phyloP scores from a whole-genome alignment of 2,113 vertebrate genomes.

The Ictalurus punctatus region DNA sequence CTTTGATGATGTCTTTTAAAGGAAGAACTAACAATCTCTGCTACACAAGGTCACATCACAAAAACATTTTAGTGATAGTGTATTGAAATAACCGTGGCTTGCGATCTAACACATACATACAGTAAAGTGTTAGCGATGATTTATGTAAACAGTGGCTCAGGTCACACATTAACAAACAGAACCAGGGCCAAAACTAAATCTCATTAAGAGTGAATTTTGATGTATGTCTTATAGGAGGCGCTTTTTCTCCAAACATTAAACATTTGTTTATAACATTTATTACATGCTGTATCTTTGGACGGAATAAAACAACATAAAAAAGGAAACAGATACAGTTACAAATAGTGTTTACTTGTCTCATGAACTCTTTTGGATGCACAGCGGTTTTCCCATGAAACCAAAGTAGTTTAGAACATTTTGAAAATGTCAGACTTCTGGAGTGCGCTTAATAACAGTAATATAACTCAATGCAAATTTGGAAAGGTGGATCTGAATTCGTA shows the following conservation, averaged over 20 bases:
- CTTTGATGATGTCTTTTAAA: not conserved
- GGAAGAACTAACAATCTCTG: slow-evolving; percentile 4
- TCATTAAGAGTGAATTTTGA: not conserved
- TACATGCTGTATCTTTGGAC: not conserved
- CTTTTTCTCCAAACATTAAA: not conserved
- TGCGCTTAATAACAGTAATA: not conserved
- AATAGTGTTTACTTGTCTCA: slow-evolving; percentile 3
- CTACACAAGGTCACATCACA: slow-evolving; percentile 31
- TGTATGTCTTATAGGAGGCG: not conserved
- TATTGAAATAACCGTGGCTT: slow-evolving; percentile 43
- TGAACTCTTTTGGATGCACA: not conserved
- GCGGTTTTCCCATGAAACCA: not conserved
- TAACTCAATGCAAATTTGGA: slow-evolving; percentile 6
- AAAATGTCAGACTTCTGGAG: slow-evolving; percentile 10
- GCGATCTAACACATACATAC: not conserved
- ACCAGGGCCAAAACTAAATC: slow-evolving; percentile 21
- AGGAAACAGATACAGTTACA: not conserved
- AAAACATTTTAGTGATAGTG: slow-evolving; percentile 51
- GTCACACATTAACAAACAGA: not conserved
- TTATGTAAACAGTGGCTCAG: not conserved
- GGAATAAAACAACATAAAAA: not conserved
- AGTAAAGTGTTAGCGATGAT: not conserved
- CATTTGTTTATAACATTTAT: not conserved
- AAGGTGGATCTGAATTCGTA: not conserved
- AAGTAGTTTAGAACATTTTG: not conserved